phyloP scores from a whole-genome alignment of 2,888 invertebrate genomes.

The Nemoura dubitans region DNA sequence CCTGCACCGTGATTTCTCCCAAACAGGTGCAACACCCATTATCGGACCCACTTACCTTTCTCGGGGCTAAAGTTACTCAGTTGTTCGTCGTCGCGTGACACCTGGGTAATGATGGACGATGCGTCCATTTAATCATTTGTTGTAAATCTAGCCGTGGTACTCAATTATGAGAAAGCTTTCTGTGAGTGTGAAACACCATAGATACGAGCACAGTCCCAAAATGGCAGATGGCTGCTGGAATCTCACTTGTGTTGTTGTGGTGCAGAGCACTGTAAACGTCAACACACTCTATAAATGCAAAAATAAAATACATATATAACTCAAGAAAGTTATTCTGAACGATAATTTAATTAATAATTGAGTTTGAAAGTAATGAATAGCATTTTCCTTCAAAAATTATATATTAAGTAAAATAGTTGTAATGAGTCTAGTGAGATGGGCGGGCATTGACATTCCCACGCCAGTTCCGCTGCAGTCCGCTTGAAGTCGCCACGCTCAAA shows the following conservation, averaged over 20 bases:
- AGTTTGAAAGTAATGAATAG: not conserved
- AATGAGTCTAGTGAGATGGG: not conserved
- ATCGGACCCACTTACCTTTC: slow-evolving; percentile 76
- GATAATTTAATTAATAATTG: not conserved
- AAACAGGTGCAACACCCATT: slow-evolving; percentile 52
- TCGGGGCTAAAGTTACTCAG: slow-evolving; percentile 90
- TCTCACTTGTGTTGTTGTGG: slow-evolving; percentile 53
- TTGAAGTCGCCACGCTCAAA: not conserved
- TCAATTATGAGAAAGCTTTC: slow-evolving; percentile 50
- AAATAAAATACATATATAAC: not conserved
- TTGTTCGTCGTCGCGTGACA: slow-evolving; percentile 97
- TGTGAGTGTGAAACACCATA: slow-evolving; percentile 53
- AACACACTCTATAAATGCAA: not conserved
- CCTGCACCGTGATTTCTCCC: slow-evolving; percentile 27
- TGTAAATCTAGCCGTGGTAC: slow-evolving; percentile 50
- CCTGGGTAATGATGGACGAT: slow-evolving; percentile 98
- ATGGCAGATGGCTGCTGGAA: slow-evolving; percentile 54
- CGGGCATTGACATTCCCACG: not conserved
- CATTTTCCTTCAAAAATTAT: not conserved
- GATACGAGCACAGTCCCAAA: slow-evolving; percentile 51
- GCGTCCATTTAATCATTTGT: slow-evolving; percentile 92
- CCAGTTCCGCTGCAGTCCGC: not conserved
- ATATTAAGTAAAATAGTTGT: not conserved
- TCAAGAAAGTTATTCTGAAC: not conserved
- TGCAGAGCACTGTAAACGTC: slow-evolving; percentile 27